These are phyloP conservation scores for Acronicta psi DNA, from an alignment of 2,888 invertebrate genomes.

Conservation along the genomic window DNA sequence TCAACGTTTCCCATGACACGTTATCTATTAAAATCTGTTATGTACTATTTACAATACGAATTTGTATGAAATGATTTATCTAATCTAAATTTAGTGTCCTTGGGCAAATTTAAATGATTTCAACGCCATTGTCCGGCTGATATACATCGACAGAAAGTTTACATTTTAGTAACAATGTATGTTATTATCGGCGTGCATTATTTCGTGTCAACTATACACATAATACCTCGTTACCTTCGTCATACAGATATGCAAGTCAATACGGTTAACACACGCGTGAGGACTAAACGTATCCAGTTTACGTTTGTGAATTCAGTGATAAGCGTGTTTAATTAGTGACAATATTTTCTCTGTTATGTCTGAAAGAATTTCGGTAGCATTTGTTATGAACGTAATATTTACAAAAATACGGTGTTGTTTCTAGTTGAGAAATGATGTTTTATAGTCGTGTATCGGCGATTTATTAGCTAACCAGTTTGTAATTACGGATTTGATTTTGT, in stretches of 20 bases:
- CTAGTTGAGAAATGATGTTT: background rate
- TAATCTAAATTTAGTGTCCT: constrained; percentile 8
- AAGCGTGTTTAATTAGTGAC: constrained; percentile 12
- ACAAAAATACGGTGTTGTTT: background rate
- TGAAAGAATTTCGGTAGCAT: background rate
- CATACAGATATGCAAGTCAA: constrained; percentile 25
- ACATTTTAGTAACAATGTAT: constrained; percentile 60
- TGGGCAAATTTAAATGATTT: constrained; percentile 27
- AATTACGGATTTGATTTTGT: constrained; percentile 7
- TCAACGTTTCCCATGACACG: background rate
- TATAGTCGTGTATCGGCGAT: background rate
- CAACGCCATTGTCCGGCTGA: constrained; percentile 49
- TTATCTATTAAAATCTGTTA: background rate
- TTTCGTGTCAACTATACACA: constrained; percentile 21
- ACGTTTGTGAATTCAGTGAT: constrained; percentile 22
- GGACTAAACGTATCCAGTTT: constrained; percentile 31
- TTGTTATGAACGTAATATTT: background rate
- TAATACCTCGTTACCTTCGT: constrained; percentile 10
- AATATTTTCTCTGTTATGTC: constrained; percentile 3
- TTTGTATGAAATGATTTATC: constrained; percentile 2
- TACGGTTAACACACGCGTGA: constrained; percentile 15
- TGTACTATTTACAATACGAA: background rate
- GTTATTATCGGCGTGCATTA: constrained; percentile 43
- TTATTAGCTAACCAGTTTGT: constrained; percentile 2
- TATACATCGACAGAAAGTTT: constrained; percentile 47